Conservation (phyloP, 2,888 invertebrate species). For the Drosophila melanosoma region DNA sequence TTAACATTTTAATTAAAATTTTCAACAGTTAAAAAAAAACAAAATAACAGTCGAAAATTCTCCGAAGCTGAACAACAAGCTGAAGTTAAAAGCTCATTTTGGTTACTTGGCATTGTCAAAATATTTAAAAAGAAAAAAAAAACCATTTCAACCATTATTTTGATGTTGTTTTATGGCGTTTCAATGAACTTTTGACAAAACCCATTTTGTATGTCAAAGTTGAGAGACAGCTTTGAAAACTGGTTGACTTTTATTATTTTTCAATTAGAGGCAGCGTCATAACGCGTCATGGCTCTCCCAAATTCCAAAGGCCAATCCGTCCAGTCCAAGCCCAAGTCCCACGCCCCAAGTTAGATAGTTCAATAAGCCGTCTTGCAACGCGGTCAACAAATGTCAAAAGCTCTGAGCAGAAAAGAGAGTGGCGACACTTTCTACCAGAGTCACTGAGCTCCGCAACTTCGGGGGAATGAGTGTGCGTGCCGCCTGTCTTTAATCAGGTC, state of each 20-base stretch:
- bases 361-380: conserved; percentile 42
- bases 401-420: conserved; percentile 47
- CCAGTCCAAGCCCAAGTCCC: not conserved
- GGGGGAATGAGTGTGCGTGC: conserved; percentile 48
- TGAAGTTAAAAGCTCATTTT: conserved; percentile 27
- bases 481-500: conserved; percentile 60
- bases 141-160: conserved; percentile 25
- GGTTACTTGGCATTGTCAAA: conserved; percentile 44
- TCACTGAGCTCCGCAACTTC: conserved; percentile 35
- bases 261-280: conserved; percentile 47
- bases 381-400: conserved; percentile 44
- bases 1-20: conserved; percentile 58
- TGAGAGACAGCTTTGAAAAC: conserved; percentile 46
- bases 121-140: conserved; percentile 36
- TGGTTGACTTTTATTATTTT: conserved; percentile 53
- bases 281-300: conserved; percentile 9
- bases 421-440: conserved; percentile 65
- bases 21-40: conserved; percentile 33
- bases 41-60: conserved; percentile 30
- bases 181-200: conserved; percentile 59
- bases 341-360: conserved; percentile 17
- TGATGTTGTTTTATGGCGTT: conserved; percentile 20
- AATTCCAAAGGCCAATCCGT: conserved; percentile 23
- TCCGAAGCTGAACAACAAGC: conserved; percentile 24
- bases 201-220: conserved; percentile 56